Percentiles rank a stretch among this genome's conserved stretches.
Conservation (phyloP, 2,113 vertebrate species). For the Tautogolabrus adspersus region DNA sequence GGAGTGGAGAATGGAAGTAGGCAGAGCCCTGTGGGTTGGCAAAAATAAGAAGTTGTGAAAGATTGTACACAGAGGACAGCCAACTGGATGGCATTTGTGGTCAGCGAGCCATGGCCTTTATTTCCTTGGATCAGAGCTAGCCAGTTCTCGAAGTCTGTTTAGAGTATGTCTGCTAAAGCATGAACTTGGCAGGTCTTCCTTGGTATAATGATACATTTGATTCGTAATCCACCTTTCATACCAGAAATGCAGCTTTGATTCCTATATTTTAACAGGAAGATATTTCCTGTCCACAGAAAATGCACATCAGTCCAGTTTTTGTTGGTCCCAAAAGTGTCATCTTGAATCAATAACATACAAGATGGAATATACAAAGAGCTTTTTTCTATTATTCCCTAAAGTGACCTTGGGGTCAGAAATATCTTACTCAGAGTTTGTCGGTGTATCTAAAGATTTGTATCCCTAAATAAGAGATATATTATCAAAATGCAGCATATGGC, state of each 20-base stretch:
- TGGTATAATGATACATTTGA: conserved; percentile 48
- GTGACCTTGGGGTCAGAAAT: not conserved
- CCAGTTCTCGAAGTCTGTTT: conserved; percentile 58
- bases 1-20: conserved; percentile 75
- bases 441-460: too few species aligned
- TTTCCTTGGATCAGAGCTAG: conserved; percentile 73
- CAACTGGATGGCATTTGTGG: conserved; percentile 75
- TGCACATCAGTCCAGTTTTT: not conserved
- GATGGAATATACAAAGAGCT: not conserved
- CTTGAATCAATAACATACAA: not conserved
- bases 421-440: not conserved
- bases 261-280: conserved; percentile 5
- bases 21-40: conserved; percentile 77
- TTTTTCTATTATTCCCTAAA: not conserved
- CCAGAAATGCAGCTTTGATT: conserved; percentile 32
- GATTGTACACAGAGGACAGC: conserved; percentile 61
- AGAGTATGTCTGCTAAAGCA: conserved; percentile 42
- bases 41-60: conserved; percentile 60
- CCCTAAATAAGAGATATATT: too few species aligned
- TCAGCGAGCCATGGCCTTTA: conserved; percentile 66
- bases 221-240: conserved; percentile 50
- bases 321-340: not conserved
- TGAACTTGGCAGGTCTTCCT: conserved; percentile 58
- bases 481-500: too few species aligned
- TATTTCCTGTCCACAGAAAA: conserved; percentile 21